Base-by-base conservation (phyloP, 92 coral and sea anemone species). In the Palythoa grandis region DNA sequence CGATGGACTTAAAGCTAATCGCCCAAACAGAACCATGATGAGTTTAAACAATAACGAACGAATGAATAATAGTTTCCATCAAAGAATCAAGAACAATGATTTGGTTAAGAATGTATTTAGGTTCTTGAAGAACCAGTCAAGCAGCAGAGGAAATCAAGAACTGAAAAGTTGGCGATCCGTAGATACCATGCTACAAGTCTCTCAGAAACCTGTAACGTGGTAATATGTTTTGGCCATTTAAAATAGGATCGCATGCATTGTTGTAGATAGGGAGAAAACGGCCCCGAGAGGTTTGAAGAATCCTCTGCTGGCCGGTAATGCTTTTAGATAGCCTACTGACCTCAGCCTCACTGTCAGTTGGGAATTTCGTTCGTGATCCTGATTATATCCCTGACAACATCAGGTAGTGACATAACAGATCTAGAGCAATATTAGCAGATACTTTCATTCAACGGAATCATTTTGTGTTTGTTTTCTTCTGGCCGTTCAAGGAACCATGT, bases 401-500 rank as follows among this genome's bases (percentile, higher is more conserved):
- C 69, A 63, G 11, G n/a, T 2, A 6, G 22, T 5, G 19, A 7
- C 9, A 63, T 4, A 69, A 5, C 11, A 14, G 47, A 5, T 25
- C 3, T 25, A 37, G 7, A 12, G 11, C 5, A 69, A 14, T 4
- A 5, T 3, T 14, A 69, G 74, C 74, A 69, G 47, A 25, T 25
- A 24, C 0, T 69, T 69, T 69, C 72, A 3, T 69, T 69, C 69
- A 63, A 7, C 23, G 79, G 22, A 75, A 13, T 1, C 29, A 1
- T 22, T 19, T 39, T 54, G 10, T 63, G 69, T 63, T 63, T 63
- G 1, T 63, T n/a, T 63, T 3, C n/a, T 8, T 74, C 14, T 52
- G 39, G 20, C 70, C 71, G 43, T 83, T 14, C 13, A 10, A 78
- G 70, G 68, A 89, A 3, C 38, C 93, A 95, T 63, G 79, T 88